phyloP scores from a whole-genome alignment of 2,888 invertebrate genomes.

The Meiosimyza decipiens region DNA sequence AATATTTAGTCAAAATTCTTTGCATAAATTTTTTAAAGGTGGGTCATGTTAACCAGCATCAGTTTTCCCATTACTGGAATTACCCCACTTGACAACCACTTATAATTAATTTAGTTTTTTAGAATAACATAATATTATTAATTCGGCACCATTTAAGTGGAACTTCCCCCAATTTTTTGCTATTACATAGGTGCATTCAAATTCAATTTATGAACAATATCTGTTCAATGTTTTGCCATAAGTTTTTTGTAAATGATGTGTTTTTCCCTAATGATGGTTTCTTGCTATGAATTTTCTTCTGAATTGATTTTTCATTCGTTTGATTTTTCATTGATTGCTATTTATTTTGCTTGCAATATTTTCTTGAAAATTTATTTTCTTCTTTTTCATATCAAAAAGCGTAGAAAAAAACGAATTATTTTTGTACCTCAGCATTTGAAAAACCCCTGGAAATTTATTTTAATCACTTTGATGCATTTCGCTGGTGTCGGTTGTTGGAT shows the following conservation, averaged over 20 bases:
- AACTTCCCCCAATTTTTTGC: too few relatives aligned
- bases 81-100: too few relatives aligned
- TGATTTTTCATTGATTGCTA: slow-evolving; percentile 14
- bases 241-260: slow-evolving; percentile 62
- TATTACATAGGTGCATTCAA: too few relatives aligned
- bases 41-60: too few relatives aligned
- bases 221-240: slow-evolving; percentile 23
- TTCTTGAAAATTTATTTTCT: neutral
- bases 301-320: slow-evolving; percentile 58
- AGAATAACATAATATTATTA: too few relatives aligned
- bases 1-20: too few relatives aligned
- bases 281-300: slow-evolving; percentile 46
- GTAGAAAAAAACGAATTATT: slow-evolving; percentile 25
- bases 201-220: slow-evolving; percentile 17
- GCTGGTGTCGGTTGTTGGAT: neutral
- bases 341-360: neutral
- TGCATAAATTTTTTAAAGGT: too few relatives aligned
- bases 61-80: too few relatives aligned
- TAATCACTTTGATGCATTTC: slow-evolving; percentile 21
- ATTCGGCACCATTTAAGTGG: too few relatives aligned
- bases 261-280: slow-evolving; percentile 58
- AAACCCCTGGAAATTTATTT: slow-evolving; percentile 34
- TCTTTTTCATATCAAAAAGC: slow-evolving; percentile 5
- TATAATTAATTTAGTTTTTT: too few relatives aligned
- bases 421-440: slow-evolving; percentile 23